phyloP scores from a whole-genome alignment of 2,888 invertebrate genomes.

The Callinectes sapidus region DNA sequence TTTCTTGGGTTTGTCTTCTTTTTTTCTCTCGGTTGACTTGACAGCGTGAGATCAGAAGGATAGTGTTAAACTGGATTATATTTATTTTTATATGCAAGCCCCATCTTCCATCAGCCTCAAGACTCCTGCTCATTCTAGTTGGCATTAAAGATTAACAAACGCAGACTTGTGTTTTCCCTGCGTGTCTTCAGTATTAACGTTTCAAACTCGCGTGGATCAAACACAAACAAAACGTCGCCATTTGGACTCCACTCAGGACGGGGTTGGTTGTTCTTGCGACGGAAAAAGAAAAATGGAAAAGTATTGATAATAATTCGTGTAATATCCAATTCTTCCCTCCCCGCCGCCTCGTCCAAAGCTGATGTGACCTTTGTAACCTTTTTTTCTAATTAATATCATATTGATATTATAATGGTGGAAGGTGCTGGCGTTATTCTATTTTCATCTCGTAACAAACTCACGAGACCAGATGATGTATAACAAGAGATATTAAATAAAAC shows the following conservation, averaged over 20 bases:
- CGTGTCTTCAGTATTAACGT: conserved; percentile 53
- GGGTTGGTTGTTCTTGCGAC: conserved; percentile 29
- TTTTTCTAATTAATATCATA: conserved; percentile 54
- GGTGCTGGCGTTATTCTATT: conserved; percentile 49
- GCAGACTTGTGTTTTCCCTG: not conserved
- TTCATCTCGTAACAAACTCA: conserved; percentile 44
- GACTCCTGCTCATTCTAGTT: conserved; percentile 49
- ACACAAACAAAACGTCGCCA: conserved; percentile 34
- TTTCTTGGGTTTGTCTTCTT: conserved; percentile 44
- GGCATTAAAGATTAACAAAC: conserved; percentile 47
- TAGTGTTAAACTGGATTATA: conserved; percentile 56
- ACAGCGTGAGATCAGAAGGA: conserved; percentile 45
- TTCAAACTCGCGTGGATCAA: conserved; percentile 11
- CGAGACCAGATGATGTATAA: conserved; percentile 57
- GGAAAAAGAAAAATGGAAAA: not conserved
- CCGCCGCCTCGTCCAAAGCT: conserved; percentile 38
- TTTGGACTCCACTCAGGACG: conserved; percentile 20
- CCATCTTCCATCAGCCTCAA: conserved; percentile 60
- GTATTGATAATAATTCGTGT: not conserved
- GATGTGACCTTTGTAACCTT: not conserved
- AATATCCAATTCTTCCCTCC: not conserved
- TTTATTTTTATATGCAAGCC: conserved; percentile 63
- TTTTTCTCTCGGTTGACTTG: conserved; percentile 7
- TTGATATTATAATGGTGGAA: conserved; percentile 62
- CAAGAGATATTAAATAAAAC: conserved; percentile 54